phyloP scores from a whole-genome alignment of 2,113 vertebrate species.

The Siniperca knerii region DNA sequence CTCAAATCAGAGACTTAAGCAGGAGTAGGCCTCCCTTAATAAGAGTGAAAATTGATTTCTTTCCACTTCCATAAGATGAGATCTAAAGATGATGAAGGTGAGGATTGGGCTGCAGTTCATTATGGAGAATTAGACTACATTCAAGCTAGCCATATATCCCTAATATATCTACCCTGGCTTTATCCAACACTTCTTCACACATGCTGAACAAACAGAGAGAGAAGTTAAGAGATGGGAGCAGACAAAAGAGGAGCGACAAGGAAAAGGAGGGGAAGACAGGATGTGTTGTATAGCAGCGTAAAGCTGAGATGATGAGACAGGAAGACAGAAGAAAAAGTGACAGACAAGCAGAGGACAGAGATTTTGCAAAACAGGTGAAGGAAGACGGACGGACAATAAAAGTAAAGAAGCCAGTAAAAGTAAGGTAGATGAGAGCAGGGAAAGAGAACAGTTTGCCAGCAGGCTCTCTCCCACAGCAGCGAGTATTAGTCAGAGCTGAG shows the following conservation, averaged over 20 bases:
- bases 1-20: slow-evolving; percentile 78
- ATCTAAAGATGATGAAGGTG: slow-evolving; percentile 83
- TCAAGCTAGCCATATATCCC: slow-evolving; percentile 69
- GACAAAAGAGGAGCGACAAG: slow-evolving; percentile 31
- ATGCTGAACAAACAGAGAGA: slow-evolving; percentile 73
- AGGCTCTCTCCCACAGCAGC: slow-evolving; percentile 54
- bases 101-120: slow-evolving; percentile 77
- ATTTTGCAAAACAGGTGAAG: slow-evolving; percentile 25
- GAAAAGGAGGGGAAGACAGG: background rate
- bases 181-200: slow-evolving; percentile 67
- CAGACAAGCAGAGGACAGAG: slow-evolving; percentile 18
- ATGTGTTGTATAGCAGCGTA: slow-evolving; percentile 48
- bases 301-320: slow-evolving; percentile 68
- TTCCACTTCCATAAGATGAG: slow-evolving; percentile 80
- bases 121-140: slow-evolving; percentile 77
- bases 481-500: slow-evolving; percentile 68
- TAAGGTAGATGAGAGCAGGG: slow-evolving; percentile 43
- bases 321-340: slow-evolving; percentile 22
- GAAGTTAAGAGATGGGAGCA: slow-evolving; percentile 53
- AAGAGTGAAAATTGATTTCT: slow-evolving; percentile 84
- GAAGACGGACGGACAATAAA: slow-evolving; percentile 58
- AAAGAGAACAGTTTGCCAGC: slow-evolving; percentile 65
- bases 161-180: slow-evolving; percentile 72
- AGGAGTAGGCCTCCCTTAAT: slow-evolving; percentile 79
- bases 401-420: slow-evolving; percentile 33